These are phyloP conservation scores for Ceryle rudis DNA, from an alignment of 2,797 vertebrate species.

Conservation along the genomic window DNA sequence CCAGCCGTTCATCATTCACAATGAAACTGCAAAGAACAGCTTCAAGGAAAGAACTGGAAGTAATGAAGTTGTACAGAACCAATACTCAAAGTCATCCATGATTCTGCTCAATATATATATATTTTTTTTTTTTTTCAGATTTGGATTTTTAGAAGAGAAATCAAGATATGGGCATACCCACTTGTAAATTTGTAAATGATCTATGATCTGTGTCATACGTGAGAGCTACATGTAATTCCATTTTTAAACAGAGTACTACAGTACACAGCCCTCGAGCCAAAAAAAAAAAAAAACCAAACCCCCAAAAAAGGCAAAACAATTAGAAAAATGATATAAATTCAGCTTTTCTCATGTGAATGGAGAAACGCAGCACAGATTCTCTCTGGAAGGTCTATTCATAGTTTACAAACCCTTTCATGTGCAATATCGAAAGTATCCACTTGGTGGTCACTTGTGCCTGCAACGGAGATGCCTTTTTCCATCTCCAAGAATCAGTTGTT, in stretches of 20 bases:
- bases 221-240: not conserved
- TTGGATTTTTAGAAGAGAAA: not conserved
- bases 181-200: not conserved
- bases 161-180: not conserved
- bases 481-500: not conserved
- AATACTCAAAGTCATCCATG: not conserved
- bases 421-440: conserved; percentile 6
- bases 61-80: not conserved
- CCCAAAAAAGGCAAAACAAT: not conserved
- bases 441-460: conserved; percentile 37
- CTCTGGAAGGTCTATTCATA: not conserved
- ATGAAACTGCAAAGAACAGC: not conserved
- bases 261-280: not conserved
- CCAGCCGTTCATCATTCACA: not conserved
- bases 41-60: conserved; percentile 1
- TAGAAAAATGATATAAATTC: not conserved
- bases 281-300: not conserved
- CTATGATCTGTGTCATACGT: not conserved
- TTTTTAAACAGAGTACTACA: not conserved
- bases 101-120: not conserved
- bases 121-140: not conserved
- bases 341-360: not conserved
- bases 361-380: not conserved
- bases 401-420: not conserved
- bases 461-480: not conserved